Evolutionary conservation across 2,888 invertebrate species (phyloP).

Genomic region (Caenorhabditis wallacei): DNA sequence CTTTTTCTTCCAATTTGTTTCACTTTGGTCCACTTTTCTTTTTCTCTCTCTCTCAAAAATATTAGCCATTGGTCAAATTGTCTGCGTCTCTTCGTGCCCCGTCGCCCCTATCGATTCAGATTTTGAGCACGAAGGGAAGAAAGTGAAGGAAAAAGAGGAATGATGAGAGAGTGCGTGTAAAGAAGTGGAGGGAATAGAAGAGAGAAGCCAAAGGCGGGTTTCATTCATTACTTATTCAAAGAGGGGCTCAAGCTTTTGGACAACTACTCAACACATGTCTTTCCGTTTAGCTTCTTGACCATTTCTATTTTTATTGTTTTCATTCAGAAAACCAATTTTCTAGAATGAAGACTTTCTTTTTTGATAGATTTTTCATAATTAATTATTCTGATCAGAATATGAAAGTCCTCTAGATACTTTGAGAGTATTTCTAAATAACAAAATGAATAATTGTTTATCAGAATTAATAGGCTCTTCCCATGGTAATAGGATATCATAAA

Average conservation of each 20-base stretch:
- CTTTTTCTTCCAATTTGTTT: constrained; percentile 5
- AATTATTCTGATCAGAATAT: neutral
- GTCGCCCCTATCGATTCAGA: constrained; percentile 52
- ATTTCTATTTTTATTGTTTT: constrained; percentile 9
- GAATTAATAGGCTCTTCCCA: neutral
- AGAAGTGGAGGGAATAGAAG: constrained; percentile 17
- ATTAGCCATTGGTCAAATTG: constrained; percentile 24
- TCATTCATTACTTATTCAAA: constrained; percentile 62
- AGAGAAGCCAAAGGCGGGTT: constrained; percentile 33
- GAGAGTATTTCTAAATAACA: neutral
- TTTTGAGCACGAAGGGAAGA: constrained; percentile 40
- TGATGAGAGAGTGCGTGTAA: constrained; percentile 19
- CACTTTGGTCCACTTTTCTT: neutral
- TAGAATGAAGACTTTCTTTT: neutral
- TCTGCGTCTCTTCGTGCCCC: constrained; percentile 54
- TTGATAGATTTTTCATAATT: neutral
- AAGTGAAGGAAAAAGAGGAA: constrained; percentile 28
- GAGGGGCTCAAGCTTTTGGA: constrained; percentile 7
- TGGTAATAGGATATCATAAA: constrained; percentile 44
- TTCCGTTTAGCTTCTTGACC: constrained; percentile 28
- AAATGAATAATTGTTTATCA: constrained; percentile 29
- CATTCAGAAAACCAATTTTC: neutral
- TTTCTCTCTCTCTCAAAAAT: constrained; percentile 33
- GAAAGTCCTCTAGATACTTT: neutral
- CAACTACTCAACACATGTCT: constrained; percentile 47